These are phyloP conservation scores for Athrips mouffetella DNA, from an alignment of 2,888 invertebrate genomes.

Conservation along the genomic window DNA sequence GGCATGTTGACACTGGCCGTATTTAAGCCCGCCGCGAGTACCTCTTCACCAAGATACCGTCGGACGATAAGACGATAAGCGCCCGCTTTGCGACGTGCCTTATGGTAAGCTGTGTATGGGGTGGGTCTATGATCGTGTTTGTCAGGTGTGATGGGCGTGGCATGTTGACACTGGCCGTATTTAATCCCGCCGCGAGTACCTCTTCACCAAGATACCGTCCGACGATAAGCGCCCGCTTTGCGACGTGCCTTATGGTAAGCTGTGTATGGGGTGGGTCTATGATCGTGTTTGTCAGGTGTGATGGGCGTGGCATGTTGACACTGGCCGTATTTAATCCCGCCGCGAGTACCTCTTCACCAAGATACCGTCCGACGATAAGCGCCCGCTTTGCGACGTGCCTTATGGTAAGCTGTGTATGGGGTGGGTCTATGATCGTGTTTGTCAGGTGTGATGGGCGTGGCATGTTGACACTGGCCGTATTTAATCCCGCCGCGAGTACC, in stretches of 20 bases:
- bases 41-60: constrained; percentile 79
- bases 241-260: no score
- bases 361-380: constrained; percentile 75
- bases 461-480: constrained; percentile 62
- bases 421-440: no score
- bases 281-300: no score
- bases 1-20: constrained; percentile 59
- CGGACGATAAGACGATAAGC: constrained; percentile 75
- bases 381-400: constrained; percentile 49
- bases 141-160: no score
- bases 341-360: constrained; percentile 80
- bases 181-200: no score
- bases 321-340: no score
- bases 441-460: constrained; percentile 78
- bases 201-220: constrained; percentile 79
- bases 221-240: constrained; percentile 69
- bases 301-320: no score
- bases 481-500: constrained; percentile 67
- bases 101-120: no score
- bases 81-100: constrained; percentile 48
- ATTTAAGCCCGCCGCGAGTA: constrained; percentile 68
- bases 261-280: no score
- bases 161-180: no score
- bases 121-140: no score
- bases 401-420: no score